Evolutionary conservation across 2,888 invertebrate species (phyloP), one percentile per base, ranked within the genome.

Genomic region (Drosophila borealis): DNA sequence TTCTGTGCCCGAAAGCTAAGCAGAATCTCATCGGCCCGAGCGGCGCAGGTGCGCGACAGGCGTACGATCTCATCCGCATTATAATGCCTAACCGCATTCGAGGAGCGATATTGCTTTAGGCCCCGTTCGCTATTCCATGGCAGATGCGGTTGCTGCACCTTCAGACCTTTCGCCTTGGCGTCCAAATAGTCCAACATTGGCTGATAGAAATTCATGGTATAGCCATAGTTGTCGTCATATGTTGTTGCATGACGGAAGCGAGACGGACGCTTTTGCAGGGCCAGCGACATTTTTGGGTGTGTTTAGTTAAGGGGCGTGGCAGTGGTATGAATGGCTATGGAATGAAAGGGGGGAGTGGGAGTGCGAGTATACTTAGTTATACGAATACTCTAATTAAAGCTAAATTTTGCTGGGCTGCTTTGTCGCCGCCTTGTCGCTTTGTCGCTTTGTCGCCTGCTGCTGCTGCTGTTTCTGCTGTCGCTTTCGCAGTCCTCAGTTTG

Each of bases 131-230:
- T 95, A 68, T 94, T 94, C 95, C 95, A 95, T 64, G 96, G 96
- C 77, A 96, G 93, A 92, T 96, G 96, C 76, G 96, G 92, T 66
- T 92, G 91, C 78, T 91, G 91, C 78, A 91, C 90, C 62, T 91
- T 85, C 62, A 90, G 82, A 66, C 88, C 89, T 70, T 91, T 90
- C 65, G 95, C 94, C 93, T 95, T 96, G 46, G 94, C 94, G 89
- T 95, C 95, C 81, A 97, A 95, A 90, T 96, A 96, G 92, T 97
- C 96, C 88, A 97, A 95, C 96, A 97, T 96, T 51, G 97, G 97
- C 92, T 96, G 96, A 93, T 97, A 97, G 92, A 94, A 96, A 93
- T 96, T 96, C 89, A 96, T 96, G 55, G 96, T 96, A 92, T 95
- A 96, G 79, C 96, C 96, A 93, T 97, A 97, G 93, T 97, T 97